Evolutionary conservation across 1,140 invertebrate species (phyloP).

Genomic region (Nasonia giraulti): DNA sequence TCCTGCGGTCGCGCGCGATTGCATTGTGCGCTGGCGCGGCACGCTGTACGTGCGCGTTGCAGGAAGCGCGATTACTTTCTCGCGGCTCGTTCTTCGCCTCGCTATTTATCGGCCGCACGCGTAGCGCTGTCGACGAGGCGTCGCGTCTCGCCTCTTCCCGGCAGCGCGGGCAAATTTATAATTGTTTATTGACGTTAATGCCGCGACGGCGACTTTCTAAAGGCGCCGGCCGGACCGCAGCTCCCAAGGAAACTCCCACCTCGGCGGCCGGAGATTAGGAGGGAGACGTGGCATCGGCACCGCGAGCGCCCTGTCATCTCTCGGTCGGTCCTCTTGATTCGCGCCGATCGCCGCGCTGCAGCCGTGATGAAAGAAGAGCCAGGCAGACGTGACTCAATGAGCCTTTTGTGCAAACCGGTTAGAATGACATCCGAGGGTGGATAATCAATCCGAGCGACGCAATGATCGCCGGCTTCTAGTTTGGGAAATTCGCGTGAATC

Average conservation of each 20-base stretch:
- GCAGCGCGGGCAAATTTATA: no score
- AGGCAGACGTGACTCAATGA: constrained; percentile 44
- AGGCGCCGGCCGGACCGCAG: constrained; percentile 43
- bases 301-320: constrained; percentile 56
- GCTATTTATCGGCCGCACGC: not conserved
- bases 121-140: not conserved
- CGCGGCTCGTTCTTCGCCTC: not conserved
- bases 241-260: constrained; percentile 27
- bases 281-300: not conserved
- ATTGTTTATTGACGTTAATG: constrained; percentile 70
- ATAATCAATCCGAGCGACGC: constrained; percentile 18
- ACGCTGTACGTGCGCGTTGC: not conserved
- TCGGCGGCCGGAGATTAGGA: not conserved
- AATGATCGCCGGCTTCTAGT: no score
- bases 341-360: constrained; percentile 49
- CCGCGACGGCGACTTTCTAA: constrained; percentile 64
- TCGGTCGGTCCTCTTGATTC: constrained; percentile 45
- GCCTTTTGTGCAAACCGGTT: constrained; percentile 47
- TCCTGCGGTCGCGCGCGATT: not conserved
- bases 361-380: constrained; percentile 49
- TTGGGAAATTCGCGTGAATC: not conserved
- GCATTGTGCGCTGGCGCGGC: not conserved
- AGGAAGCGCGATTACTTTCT: constrained; percentile 12
- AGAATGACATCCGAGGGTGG: constrained; percentile 13
- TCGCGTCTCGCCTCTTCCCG: not conserved